A percentile compares a stretch with the other conserved stretches of the same genome.
These are phyloP conservation scores for Ectemnius cavifrons DNA, from an alignment of 2,888 invertebrate genomes.

Conservation along the genomic window DNA sequence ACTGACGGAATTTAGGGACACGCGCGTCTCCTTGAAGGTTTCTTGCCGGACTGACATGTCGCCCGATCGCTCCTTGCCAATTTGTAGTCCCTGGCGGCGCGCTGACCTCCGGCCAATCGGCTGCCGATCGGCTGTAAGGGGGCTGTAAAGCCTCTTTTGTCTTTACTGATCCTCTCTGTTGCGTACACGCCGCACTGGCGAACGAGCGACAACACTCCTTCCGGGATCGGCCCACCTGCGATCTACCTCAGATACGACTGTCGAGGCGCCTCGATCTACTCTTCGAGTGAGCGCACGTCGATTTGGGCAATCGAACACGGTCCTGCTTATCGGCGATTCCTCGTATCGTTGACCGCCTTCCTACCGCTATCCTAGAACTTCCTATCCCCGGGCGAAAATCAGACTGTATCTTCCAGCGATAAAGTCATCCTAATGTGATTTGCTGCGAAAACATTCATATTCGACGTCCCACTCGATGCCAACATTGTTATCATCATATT, in stretches of 20 bases:
- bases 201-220: not conserved
- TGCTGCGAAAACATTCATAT: not conserved
- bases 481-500: too few species aligned
- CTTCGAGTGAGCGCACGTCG: not conserved
- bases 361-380: not conserved
- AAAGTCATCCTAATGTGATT: not conserved
- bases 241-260: slow-evolving; percentile 22
- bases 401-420: too few species aligned
- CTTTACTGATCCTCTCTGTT: slow-evolving; percentile 3
- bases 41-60: slow-evolving; percentile 56
- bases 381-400: not conserved
- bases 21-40: slow-evolving; percentile 1
- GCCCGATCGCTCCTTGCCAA: slow-evolving; percentile 48
- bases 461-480: too few species aligned
- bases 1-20: not conserved
- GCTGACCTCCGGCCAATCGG: slow-evolving; percentile 43
- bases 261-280: slow-evolving; percentile 19
- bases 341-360: not conserved
- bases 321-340: not conserved
- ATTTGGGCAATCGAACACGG: not conserved
- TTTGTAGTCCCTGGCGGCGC: slow-evolving; percentile 55
- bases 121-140: not conserved
- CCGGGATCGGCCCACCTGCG: slow-evolving; percentile 35
- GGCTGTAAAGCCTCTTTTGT: slow-evolving; percentile 42
- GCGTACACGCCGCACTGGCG: slow-evolving; percentile 9